Evolutionary conservation across 1,140 invertebrate species (phyloP), one percentile per base, ranked within the genome.

Genomic region (Drosophila sechellia): DNA sequence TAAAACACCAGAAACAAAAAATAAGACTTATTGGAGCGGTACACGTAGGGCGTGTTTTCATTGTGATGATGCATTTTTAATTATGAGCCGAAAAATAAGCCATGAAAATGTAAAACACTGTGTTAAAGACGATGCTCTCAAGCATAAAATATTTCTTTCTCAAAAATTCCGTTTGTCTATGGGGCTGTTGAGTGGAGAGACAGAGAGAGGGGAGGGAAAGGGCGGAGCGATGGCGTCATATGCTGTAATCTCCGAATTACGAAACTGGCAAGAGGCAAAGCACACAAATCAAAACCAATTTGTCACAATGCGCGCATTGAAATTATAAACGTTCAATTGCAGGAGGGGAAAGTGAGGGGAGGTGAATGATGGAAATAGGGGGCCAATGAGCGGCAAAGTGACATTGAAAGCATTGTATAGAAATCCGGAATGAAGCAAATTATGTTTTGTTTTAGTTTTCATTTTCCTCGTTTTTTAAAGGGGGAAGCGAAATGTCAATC

Each of bases 201-300:
- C n/a, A 8, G 37, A 45, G 27, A 10, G 22, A 35, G 13, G 35
- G 17, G 25, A 37, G 37, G 49, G 27, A 10, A 34, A 35, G 50
- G 64, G 45, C 45, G 35, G 10, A 40, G 50, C 71, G 34, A 75
- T 75, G 71, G 71, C 71, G 65, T 77, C 68, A 73, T 75, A 60
- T 81, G 64, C 81, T 78, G 79, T 78, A 87, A 81, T 81, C 78
- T 86, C 43, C 49, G 39, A 68, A 85, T 81, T 85, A 74, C 78
- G 68, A 73, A 63, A 84, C 79, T 76, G 46, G 43, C 13, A 77
- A 61, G 48, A 70, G 31, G 60, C 71, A 59, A 52, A 20, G 55
- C 52, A 66, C 56, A 81, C 57, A 87, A 86, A 86, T 86, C 83
- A 87, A 86, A 89, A 87, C 65, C 83, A 87, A 86, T 86, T 86